Base-by-base conservation (phyloP, 2,888 invertebrate genomes). In the Meiosimyza decipiens region DNA sequence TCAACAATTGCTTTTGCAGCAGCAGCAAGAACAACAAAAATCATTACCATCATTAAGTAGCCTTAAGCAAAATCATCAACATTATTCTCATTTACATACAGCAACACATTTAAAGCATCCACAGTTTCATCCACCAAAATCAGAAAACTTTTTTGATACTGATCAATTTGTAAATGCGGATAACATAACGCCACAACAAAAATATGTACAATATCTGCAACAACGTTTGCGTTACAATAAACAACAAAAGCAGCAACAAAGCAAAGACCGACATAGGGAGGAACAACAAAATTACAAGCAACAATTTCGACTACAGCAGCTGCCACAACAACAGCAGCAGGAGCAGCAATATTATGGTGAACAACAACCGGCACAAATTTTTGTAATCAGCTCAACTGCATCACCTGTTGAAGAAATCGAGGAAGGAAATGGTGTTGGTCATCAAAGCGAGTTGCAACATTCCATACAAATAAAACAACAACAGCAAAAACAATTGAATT, bases 181-280 rank as follows among this genome's bases (percentile, higher is more conserved):
- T 47, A 79, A 79, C 71, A 76, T 86, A 78, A 86, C 86, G 73
- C 86, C 87, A 60, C 85, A 86, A 79, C 83, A 86, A 77, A 85
- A 85, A 75, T 86, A 87, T 77, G 85, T 87, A 72, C 79, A 82
- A 71, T 87, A 84, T 79, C 82, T 87, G 77, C 85, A 85, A 71
- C 85, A 86, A 77, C 86, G 85, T 75, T 78, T 85, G 77, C 77
- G 77, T 60, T 78, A 80, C 77, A 81, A 82, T 69, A 80, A 81
- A 60, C 81, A 80, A 16, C 75, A 78, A 67, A 76, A 75, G 52
- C 73, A 71, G n/a, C 74, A 71, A 73, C 69, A 71, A 62, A 75
- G 73, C 63, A 75, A 78, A 60, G 76, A 77, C 15, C 74, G 75
- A 62, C 76, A 77, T 57, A 51, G 65, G 40, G 75, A 78, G 54